Evolutionary conservation across 2,797 vertebrate species (phyloP).

Genomic region (Eospalax fontanierii): DNA sequence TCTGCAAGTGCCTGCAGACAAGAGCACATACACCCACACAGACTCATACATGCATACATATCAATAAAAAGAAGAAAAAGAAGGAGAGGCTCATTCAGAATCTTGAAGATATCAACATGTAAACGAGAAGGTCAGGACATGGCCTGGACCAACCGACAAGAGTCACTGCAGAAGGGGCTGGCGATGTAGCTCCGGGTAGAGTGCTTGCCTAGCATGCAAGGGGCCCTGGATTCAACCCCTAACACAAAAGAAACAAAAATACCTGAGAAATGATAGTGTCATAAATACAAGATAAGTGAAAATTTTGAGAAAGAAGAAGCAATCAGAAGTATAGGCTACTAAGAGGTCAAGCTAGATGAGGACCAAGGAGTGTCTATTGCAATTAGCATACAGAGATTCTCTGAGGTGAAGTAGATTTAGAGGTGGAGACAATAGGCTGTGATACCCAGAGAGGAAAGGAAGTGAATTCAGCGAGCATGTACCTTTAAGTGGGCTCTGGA

Average conservation of each 20-base stretch:
- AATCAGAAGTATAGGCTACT: neutral
- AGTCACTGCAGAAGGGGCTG: neutral
- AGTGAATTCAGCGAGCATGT: neutral
- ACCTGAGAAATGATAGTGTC: neutral
- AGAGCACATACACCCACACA: too few species aligned
- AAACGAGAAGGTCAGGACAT: neutral
- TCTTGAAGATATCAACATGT: too few species aligned
- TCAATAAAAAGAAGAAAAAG: neutral
- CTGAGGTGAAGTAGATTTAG: neutral
- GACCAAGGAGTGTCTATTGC: too few species aligned
- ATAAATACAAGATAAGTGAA: neutral
- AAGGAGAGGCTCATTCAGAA: neutral
- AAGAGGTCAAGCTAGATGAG: neutral
- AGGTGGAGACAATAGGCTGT: too few species aligned
- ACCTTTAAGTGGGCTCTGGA: neutral
- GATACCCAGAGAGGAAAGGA: neutral
- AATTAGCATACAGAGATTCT: neutral
- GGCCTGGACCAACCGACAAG: neutral
- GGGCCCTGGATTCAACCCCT: neutral
- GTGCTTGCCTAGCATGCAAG: neutral
- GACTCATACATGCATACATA: too few species aligned
- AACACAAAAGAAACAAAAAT: neutral
- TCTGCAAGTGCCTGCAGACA: too few species aligned
- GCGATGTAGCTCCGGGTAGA: neutral
- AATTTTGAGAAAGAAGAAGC: neutral